Conservation (phyloP, 2,888 invertebrate species). For the Hydroisotoma schaefferi region DNA sequence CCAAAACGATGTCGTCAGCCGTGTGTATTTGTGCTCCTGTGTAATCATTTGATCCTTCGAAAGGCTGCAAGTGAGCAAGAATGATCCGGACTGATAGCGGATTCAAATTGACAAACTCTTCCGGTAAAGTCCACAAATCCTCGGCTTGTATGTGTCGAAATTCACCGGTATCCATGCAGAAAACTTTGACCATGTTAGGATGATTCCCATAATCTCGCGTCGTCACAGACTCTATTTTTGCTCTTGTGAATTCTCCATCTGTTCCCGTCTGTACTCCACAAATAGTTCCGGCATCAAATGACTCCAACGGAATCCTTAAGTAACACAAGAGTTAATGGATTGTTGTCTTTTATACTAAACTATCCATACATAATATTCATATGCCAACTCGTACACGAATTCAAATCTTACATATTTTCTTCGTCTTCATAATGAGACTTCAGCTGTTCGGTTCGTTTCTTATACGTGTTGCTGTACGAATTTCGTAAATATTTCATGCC, state of each 20-base stretch:
- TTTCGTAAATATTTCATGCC: background rate
- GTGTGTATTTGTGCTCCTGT: background rate
- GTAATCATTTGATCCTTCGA: conserved; percentile 13
- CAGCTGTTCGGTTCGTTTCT: background rate
- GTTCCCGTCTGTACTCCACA: conserved; percentile 17
- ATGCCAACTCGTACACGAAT: background rate
- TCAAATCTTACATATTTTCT: background rate
- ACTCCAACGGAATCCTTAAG: conserved; percentile 3
- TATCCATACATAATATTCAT: background rate
- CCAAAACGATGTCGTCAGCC: conserved; percentile 7
- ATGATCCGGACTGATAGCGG: conserved; percentile 22
- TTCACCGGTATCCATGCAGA: conserved; percentile 27
- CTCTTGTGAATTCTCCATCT: conserved; percentile 9
- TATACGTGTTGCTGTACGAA: conserved; percentile 3
- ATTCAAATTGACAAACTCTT: conserved; percentile 5
- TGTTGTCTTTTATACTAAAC: background rate
- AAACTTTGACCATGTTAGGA: conserved; percentile 15
- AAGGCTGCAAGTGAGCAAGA: conserved; percentile 23
- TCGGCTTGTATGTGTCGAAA: conserved; percentile 13
- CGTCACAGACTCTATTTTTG: conserved; percentile 7
- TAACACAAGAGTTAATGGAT: background rate
- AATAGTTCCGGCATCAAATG: conserved; percentile 11
- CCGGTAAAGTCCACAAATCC: conserved; percentile 15
- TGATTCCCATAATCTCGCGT: conserved; percentile 6
- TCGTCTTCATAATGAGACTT: background rate